phyloP scores from a whole-genome alignment of 1,140 invertebrate genomes.

The Brachionus asplanchnoidis region DNA sequence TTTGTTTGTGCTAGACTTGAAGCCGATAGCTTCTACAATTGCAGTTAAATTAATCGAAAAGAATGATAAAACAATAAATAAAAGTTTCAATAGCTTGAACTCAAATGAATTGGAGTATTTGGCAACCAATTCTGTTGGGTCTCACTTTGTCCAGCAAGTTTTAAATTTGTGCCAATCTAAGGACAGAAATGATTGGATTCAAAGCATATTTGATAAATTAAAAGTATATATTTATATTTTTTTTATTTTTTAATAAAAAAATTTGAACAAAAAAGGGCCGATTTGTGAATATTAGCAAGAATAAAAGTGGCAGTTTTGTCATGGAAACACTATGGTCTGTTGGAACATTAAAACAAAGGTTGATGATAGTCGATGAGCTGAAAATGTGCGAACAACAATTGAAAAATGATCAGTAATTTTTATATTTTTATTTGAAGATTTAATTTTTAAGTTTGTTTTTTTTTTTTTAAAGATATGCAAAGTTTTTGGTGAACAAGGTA shows the following conservation, averaged over 20 bases:
- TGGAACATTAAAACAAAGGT: neutral
- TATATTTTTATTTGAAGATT: neutral
- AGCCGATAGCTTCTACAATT: slow-evolving; percentile 33
- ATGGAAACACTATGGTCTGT: slow-evolving; percentile 29
- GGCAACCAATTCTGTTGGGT: slow-evolving; percentile 23
- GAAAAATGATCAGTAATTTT: slow-evolving; percentile 11
- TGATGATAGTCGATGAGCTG: slow-evolving; percentile 18
- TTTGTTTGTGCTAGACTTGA: slow-evolving; percentile 1
- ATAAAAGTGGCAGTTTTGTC: slow-evolving; percentile 42
- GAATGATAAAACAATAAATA: slow-evolving; percentile 21
- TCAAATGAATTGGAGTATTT: slow-evolving; percentile 39
- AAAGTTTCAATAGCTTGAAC: slow-evolving; percentile 36
- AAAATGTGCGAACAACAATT: slow-evolving; percentile 37
- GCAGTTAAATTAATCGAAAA: slow-evolving; percentile 25
- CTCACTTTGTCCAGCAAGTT: neutral
- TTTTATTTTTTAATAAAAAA: neutral
- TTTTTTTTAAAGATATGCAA: slow-evolving; percentile 16
- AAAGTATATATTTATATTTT: neutral
- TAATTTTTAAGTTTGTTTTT: neutral
- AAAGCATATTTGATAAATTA: slow-evolving; percentile 25
- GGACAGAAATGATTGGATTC: slow-evolving; percentile 31
- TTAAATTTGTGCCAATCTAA: neutral
- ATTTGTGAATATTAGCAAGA: slow-evolving; percentile 15
- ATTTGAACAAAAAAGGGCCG: neutral
- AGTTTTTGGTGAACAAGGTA: slow-evolving; percentile 37